Evolutionary conservation across 1,140 invertebrate genomes (phyloP).

Genomic region (Drosophila pseudoananassae): DNA sequence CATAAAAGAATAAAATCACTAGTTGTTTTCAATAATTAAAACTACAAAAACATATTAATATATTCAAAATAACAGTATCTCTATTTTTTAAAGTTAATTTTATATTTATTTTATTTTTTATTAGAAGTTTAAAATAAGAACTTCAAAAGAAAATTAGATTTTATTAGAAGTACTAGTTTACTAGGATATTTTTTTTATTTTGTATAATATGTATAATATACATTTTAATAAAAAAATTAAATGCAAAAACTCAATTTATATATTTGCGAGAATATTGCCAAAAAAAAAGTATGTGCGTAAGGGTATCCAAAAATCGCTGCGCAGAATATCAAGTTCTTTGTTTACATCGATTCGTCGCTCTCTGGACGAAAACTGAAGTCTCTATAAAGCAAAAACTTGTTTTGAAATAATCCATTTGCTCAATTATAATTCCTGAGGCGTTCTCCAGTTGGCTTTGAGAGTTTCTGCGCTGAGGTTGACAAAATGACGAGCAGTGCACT

Average conservation of each 20-base stretch:
- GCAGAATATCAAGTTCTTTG: slow-evolving; percentile 7
- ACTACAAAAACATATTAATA: too few species aligned
- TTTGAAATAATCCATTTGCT: slow-evolving; percentile 45
- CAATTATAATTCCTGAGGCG: slow-evolving; percentile 39
- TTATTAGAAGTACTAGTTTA: too few species aligned
- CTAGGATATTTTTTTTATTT: too few species aligned
- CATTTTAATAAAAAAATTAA: background rate
- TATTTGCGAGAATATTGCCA: background rate
- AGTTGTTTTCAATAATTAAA: too few species aligned
- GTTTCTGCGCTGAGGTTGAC: slow-evolving; percentile 28
- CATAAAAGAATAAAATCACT: too few species aligned
- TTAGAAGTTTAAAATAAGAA: too few species aligned
- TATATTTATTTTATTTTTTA: too few species aligned
- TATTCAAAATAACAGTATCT: too few species aligned
- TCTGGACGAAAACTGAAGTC: slow-evolving; percentile 27
- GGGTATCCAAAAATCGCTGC: slow-evolving; percentile 13
- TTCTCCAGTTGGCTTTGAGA: slow-evolving; percentile 36
- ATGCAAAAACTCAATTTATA: background rate
- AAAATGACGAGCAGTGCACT: slow-evolving; percentile 46
- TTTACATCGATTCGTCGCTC: slow-evolving; percentile 21
- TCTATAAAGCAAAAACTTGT: slow-evolving; percentile 37
- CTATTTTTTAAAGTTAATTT: too few species aligned
- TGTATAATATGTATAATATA: background rate
- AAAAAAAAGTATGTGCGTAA: too few species aligned
- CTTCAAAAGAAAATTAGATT: too few species aligned